Percentiles rank a stretch among this genome's conserved stretches.
phyloP scores from a whole-genome alignment of 2,113 vertebrate species.

The Paratilapia polleni region DNA sequence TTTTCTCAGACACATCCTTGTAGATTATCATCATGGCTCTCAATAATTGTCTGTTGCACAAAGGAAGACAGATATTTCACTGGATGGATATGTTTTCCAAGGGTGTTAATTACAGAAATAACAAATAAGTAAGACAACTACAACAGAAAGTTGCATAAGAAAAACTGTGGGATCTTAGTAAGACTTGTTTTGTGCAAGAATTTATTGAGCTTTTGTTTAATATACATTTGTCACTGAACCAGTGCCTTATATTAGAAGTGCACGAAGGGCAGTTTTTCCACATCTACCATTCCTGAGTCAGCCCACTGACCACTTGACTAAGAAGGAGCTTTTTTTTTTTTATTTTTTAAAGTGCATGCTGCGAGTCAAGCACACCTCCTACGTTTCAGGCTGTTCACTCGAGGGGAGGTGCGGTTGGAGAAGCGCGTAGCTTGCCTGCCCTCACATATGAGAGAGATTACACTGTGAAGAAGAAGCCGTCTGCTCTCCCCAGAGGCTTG shows the following conservation, averaged over 20 bases:
- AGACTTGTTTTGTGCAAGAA: not conserved
- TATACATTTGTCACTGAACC: constrained; percentile 15
- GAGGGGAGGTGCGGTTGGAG: not conserved
- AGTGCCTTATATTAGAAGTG: constrained; percentile 23
- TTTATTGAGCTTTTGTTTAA: constrained; percentile 28
- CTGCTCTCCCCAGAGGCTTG: constrained; percentile 54
- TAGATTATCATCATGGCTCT: not conserved
- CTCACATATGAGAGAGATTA: constrained; percentile 60
- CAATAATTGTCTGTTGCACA: not conserved
- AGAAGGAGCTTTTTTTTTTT: constrained; percentile 41
- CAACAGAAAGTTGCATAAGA: not conserved
- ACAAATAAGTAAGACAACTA: too few species aligned
- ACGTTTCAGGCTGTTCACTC: constrained; percentile 50
- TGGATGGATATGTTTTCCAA: not conserved
- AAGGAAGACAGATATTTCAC: not conserved
- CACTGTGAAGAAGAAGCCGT: constrained; percentile 52
- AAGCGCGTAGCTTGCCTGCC: constrained; percentile 42
- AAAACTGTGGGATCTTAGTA: not conserved
- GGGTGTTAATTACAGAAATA: not conserved
- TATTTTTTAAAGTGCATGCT: constrained; percentile 42
- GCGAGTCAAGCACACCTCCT: constrained; percentile 54
- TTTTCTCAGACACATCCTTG: not conserved
- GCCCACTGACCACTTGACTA: constrained; percentile 35
- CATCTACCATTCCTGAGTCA: constrained; percentile 21
- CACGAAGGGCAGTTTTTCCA: not conserved